A percentile compares a stretch with the other conserved stretches of the same genome.
These are phyloP conservation scores for Parasteatoda lunata DNA, from an alignment of 2,888 invertebrate species.

Conservation along the genomic window DNA sequence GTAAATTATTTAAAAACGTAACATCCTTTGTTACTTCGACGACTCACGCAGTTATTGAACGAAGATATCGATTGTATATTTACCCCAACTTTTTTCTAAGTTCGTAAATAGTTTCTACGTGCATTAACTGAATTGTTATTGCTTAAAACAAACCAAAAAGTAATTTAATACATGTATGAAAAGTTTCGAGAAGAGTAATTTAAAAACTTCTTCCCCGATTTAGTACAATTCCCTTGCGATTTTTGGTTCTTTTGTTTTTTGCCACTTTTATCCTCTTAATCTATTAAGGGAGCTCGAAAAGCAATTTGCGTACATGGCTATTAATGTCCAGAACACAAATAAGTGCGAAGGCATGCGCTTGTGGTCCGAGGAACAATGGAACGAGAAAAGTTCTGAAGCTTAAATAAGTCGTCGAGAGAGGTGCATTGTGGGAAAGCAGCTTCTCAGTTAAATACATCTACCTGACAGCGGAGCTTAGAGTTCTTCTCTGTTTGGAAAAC, in stretches of 20 bases:
- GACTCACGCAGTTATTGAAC: no score
- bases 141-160: not conserved
- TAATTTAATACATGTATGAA: not conserved
- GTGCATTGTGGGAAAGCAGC: conserved; percentile 36
- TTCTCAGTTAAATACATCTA: conserved; percentile 56
- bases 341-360: not conserved
- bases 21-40: no score
- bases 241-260: not conserved
- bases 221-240: not conserved
- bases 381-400: not conserved
- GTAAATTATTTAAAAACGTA: no score
- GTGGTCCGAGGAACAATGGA: conserved; percentile 19
- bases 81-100: no score
- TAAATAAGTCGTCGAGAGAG: conserved; percentile 18
- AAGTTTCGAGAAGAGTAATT: not conserved
- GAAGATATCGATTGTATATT: no score
- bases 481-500: not conserved
- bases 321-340: not conserved
- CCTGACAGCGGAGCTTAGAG: conserved; percentile 39
- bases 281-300: conserved; percentile 3
- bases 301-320: conserved; percentile 4
- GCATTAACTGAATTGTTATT: conserved; percentile 1
- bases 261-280: not conserved
- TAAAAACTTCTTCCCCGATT: not conserved
- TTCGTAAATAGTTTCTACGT: no score